A percentile compares a stretch with the other conserved stretches of the same genome.
Conservation (phyloP, 2,888 invertebrate species). For the Punctoribates punctum region DNA sequence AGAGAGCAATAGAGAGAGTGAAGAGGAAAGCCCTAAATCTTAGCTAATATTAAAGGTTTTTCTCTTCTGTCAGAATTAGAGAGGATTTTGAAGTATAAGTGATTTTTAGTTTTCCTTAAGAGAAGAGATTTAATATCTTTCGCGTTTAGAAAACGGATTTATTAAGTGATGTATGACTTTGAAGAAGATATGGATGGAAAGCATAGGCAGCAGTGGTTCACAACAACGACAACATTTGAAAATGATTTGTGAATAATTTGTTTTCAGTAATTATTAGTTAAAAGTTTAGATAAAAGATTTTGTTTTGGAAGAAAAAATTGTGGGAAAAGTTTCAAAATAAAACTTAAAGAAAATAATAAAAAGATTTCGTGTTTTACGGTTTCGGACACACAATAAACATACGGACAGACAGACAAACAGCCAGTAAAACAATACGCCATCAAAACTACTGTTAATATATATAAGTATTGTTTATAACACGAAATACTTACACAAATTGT, state of each 20-base stretch:
- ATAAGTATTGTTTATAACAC: slow-evolving; percentile 23
- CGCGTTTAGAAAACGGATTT: background rate
- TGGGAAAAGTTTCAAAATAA: too few relatives aligned
- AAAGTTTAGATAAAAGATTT: too few relatives aligned
- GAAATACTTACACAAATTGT: slow-evolving; percentile 32
- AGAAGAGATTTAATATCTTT: background rate
- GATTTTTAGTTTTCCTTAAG: background rate
- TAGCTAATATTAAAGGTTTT: background rate
- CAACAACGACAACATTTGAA: too few relatives aligned
- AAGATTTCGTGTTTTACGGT: too few relatives aligned
- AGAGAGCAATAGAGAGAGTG: background rate
- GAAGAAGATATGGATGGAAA: too few relatives aligned
- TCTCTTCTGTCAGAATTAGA: background rate
- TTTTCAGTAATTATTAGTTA: too few relatives aligned
- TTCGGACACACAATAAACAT: background rate
- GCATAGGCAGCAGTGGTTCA: too few relatives aligned
- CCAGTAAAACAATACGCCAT: slow-evolving; percentile 26
- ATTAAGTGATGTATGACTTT: background rate
- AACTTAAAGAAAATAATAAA: too few relatives aligned
- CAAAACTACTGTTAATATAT: slow-evolving; percentile 6
- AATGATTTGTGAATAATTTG: too few relatives aligned
- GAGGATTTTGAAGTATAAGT: too few relatives aligned
- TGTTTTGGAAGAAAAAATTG: too few relatives aligned
- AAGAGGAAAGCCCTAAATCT: slow-evolving; percentile 22
- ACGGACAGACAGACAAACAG: slow-evolving; percentile 24